Evolutionary conservation across 2,888 invertebrate species (phyloP).

Genomic region (Lasioglossum figueresi): DNA sequence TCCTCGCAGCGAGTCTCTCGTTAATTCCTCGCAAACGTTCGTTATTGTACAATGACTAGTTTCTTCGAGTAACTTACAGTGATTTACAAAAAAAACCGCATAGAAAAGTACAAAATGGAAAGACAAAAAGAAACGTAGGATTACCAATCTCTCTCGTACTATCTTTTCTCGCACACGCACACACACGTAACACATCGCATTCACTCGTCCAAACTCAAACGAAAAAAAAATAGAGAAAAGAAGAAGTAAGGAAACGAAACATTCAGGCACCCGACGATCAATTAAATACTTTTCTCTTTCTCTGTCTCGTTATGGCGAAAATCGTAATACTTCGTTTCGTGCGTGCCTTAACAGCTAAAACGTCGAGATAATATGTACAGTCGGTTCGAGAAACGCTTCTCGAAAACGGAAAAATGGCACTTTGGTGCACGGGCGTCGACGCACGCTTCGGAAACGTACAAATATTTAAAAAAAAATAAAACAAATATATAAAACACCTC

Average conservation of each 20-base stretch:
- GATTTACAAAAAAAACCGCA: slow-evolving; percentile 63
- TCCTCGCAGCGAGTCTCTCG: slow-evolving; percentile 63
- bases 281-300: slow-evolving; percentile 47
- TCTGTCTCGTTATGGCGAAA: slow-evolving; percentile 48
- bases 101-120: slow-evolving; percentile 58
- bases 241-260: slow-evolving; percentile 3
- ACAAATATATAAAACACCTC: not conserved
- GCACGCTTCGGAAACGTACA: slow-evolving; percentile 29
- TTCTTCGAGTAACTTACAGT: slow-evolving; percentile 73
- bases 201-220: not conserved
- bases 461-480: not conserved
- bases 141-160: slow-evolving; percentile 35
- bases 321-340: slow-evolving; percentile 61
- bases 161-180: not conserved
- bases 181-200: not conserved
- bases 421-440: slow-evolving; percentile 72
- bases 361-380: slow-evolving; percentile 54
- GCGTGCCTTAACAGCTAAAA: slow-evolving; percentile 51
- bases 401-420: slow-evolving; percentile 69
- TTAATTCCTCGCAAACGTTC: slow-evolving; percentile 50
- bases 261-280: slow-evolving; percentile 32
- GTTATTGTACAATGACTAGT: slow-evolving; percentile 77
- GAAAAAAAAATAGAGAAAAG: not conserved
- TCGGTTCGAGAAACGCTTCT: slow-evolving; percentile 23
- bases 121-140: slow-evolving; percentile 53